Evolutionary conservation across 2,113 vertebrate genomes (phyloP), one percentile per base, ranked within the genome.

Genomic region (Brienomyrus brachyistius): DNA sequence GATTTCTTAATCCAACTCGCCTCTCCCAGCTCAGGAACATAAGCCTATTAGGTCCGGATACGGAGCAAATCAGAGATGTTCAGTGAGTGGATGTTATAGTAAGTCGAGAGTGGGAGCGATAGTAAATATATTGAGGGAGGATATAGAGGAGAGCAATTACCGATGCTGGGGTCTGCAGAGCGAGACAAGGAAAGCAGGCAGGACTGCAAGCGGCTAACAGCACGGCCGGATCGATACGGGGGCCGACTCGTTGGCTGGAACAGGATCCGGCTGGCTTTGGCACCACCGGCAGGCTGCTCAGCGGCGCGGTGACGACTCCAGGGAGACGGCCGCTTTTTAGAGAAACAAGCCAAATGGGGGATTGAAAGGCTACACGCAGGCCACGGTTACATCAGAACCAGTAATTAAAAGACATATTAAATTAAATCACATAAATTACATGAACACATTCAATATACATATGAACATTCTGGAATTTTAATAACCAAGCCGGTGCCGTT

Each of bases 31-130:
- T 91, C 43, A 89, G 70, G 82, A 54, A 80, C 89, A 88, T 92
- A 92, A 92, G 89, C 90, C 90, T 92, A 89, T 91, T 91, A 92
- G 87, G 91, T 27, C 90, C 91, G 77, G 27, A 40, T 31, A 31
- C 83, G 89, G 74, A 91, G 90, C 90, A 92, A 80, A 80, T 80
- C 74, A 80, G 74, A 80, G 74, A 80, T 54, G 91, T 91, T 88
- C 85, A 91, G 40, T 1, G 45, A 84, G 43, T 45, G 45, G 82
- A 91, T 48, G 51, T 88, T 80, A 40, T 2, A 40, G 40, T 40
- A 80, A 31, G 43, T 40, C 35, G 31, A 52, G 21, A 19, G 89
- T 31, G 31, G 50, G 27, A n/a, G 52, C 1, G 51, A 35, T 51
- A 35, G 43, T 59, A 40, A 66, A 74, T 50, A 88, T 74, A 45